A percentile compares a stretch with the other conserved stretches of the same genome.
Evolutionary conservation across 2,888 invertebrate genomes (phyloP).

Genomic region (Tillus elongatus): DNA sequence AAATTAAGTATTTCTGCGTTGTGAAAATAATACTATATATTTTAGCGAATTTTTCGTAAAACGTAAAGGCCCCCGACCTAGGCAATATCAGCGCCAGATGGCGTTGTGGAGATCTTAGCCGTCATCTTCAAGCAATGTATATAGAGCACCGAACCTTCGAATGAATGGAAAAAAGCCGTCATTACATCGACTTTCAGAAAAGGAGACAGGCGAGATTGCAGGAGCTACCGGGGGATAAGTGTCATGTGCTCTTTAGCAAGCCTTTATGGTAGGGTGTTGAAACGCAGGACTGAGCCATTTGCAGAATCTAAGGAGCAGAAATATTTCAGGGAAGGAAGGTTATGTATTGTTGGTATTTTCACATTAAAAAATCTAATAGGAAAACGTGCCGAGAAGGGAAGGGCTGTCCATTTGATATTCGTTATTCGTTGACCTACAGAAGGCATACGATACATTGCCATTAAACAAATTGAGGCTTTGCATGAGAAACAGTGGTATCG

Average conservation of each 20-base stretch:
- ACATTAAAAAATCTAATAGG: not conserved
- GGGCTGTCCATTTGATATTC: not conserved
- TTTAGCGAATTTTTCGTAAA: no score
- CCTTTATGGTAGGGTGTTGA: slow-evolving; percentile 2
- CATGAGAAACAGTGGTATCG: slow-evolving; percentile 3
- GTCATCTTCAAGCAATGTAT: not conserved
- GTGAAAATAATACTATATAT: no score
- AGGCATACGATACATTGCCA: no score
- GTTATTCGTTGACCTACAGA: no score
- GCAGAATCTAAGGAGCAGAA: slow-evolving; percentile 1
- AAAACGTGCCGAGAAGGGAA: slow-evolving; percentile 1
- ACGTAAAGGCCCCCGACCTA: slow-evolving; percentile 2
- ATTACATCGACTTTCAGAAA: not conserved
- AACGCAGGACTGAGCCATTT: slow-evolving; percentile 2
- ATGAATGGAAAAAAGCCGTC: slow-evolving; percentile 1
- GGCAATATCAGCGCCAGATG: not conserved
- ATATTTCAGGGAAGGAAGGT: not conserved
- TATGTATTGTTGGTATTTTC: not conserved
- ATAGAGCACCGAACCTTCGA: not conserved
- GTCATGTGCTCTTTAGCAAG: not conserved
- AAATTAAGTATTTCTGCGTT: no score
- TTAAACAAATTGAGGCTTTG: not conserved
- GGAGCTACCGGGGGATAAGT: slow-evolving; percentile 1
- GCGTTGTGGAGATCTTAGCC: not conserved
- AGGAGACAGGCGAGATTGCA: slow-evolving; percentile 2